Evolutionary conservation across 1,140 invertebrate species (phyloP).

Genomic region (Portunus trituberculatus): DNA sequence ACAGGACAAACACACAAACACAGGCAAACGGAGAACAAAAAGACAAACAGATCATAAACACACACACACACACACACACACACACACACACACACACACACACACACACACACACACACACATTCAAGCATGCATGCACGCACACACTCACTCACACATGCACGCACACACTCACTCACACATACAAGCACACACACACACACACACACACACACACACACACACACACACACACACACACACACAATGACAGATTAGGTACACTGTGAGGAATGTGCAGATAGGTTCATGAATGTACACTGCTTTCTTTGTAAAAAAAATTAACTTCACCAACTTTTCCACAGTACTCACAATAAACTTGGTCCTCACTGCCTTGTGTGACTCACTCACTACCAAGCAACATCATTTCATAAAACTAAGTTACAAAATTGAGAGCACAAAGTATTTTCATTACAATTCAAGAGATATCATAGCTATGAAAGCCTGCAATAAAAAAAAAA

Average conservation of each 20-base stretch:
- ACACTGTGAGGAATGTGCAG: too few relatives aligned
- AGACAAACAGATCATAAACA: not conserved
- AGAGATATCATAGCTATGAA: not conserved
- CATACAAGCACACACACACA: not conserved
- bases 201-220: not conserved
- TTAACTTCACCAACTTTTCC: not conserved
- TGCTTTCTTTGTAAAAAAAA: too few relatives aligned
- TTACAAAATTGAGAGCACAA: too few relatives aligned
- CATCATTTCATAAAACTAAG: too few relatives aligned
- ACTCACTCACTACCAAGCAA: too few relatives aligned
- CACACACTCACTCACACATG: not conserved
- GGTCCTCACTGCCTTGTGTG: not conserved
- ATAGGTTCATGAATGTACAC: too few relatives aligned
- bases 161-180: not conserved
- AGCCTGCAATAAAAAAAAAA: not conserved
- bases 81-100: not conserved
- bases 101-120: not conserved
- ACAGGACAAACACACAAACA: conserved; percentile 27
- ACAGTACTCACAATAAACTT: not conserved
- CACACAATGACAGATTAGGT: not conserved
- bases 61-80: not conserved
- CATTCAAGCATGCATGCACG: not conserved
- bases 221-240: not conserved
- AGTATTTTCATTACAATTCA: not conserved
- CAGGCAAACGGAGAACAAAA: not conserved